Conservation (phyloP, 1,140 invertebrate genomes). For the Listronotus oregonensis region DNA sequence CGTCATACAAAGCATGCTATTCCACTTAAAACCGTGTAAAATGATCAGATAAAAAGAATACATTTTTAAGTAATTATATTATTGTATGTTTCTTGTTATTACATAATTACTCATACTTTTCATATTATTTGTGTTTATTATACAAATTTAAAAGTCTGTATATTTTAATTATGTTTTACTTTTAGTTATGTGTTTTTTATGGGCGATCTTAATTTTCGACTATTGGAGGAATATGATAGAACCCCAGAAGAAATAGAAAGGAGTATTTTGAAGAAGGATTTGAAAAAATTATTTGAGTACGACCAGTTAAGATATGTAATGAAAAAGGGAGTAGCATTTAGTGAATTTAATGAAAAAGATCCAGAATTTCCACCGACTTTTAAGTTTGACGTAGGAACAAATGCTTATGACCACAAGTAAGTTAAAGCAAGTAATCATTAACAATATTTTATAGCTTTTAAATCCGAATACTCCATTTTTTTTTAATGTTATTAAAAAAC, state of each 20-base stretch:
- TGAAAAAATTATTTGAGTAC: slow-evolving; percentile 66
- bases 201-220: slow-evolving; percentile 91
- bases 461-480: slow-evolving; percentile 4
- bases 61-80: no score
- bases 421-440: slow-evolving; percentile 43
- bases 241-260: slow-evolving; percentile 71
- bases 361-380: slow-evolving; percentile 88
- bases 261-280: slow-evolving; percentile 68
- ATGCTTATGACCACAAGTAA: slow-evolving; percentile 81
- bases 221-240: slow-evolving; percentile 65
- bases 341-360: slow-evolving; percentile 73
- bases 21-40: no score
- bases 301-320: slow-evolving; percentile 77
- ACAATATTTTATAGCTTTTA: no score
- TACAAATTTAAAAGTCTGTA: no score
- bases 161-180: slow-evolving; percentile 39
- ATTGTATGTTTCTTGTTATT: no score
- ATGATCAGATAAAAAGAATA: no score
- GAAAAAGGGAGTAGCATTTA: slow-evolving; percentile 76
- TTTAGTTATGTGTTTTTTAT: slow-evolving; percentile 92
- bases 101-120: no score
- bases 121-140: no score
- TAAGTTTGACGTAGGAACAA: slow-evolving; percentile 76
- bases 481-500: slow-evolving; percentile 4
- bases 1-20: no score